Conservation (phyloP, 1,140 invertebrate species). For the Panagrolaimus sp. region DNA sequence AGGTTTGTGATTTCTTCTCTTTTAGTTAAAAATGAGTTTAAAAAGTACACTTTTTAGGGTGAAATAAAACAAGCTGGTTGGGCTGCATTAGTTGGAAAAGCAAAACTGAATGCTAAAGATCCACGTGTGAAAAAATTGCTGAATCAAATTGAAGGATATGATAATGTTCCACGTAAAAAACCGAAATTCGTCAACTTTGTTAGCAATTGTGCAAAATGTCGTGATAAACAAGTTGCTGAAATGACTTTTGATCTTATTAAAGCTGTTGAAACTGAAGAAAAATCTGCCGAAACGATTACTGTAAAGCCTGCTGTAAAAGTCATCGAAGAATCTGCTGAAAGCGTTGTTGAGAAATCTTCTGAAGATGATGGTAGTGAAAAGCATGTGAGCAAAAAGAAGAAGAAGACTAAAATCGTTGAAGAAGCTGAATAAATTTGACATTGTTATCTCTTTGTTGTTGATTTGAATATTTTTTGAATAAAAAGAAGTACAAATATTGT, state of each 20-base stretch:
- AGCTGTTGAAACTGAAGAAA: constrained; percentile 10
- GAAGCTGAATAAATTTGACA: not conserved
- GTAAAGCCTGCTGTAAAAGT: too few species aligned
- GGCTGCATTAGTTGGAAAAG: constrained; percentile 73
- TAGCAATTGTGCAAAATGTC: constrained; percentile 58
- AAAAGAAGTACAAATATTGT: not conserved
- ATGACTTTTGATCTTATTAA: constrained; percentile 46
- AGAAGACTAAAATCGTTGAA: not conserved
- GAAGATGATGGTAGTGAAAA: not conserved
- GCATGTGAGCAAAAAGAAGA: not conserved
- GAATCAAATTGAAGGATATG: constrained; percentile 68
- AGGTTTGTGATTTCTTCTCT: constrained; percentile 33
- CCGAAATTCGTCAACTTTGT: constrained; percentile 71
- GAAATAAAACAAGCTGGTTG: constrained; percentile 81
- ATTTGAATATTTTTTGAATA: not conserved
- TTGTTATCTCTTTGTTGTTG: not conserved
- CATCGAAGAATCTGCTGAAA: not conserved
- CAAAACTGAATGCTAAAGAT: constrained; percentile 66
- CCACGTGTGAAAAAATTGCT: constrained; percentile 66
- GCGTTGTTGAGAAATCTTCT: not conserved
- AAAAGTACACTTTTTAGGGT: constrained; percentile 67
- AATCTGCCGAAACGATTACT: too few species aligned
- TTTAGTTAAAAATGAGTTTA: not conserved
- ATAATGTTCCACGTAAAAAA: constrained; percentile 86
- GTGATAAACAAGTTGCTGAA: constrained; percentile 36